A percentile compares a stretch with the other conserved stretches of the same genome.
phyloP scores from a whole-genome alignment of 2,888 invertebrate species.

The Aelia acuminata region DNA sequence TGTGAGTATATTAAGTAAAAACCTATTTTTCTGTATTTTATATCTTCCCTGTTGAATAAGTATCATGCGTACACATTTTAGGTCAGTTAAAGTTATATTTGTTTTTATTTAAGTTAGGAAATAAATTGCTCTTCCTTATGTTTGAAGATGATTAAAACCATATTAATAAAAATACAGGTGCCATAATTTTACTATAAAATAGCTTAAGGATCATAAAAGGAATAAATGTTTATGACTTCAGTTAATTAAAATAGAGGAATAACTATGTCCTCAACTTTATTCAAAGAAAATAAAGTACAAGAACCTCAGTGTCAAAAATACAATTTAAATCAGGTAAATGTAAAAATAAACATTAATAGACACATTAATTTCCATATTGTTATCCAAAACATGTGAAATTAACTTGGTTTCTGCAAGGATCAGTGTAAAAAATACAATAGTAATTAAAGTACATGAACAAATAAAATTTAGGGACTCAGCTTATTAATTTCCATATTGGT shows the following conservation, averaged over 20 bases:
- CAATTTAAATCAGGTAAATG: background rate
- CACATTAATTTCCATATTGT: slow-evolving; percentile 72
- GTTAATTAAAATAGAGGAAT: slow-evolving; percentile 10
- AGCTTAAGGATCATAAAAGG: background rate
- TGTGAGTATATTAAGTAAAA: too few relatives aligned
- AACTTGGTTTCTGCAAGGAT: too few relatives aligned
- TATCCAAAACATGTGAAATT: slow-evolving; percentile 84
- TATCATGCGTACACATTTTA: background rate
- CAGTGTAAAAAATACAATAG: slow-evolving; percentile 65
- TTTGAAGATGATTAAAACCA: too few relatives aligned
- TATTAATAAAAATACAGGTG: too few relatives aligned
- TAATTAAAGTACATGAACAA: background rate
- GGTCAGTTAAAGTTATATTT: background rate
- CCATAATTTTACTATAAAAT: too few relatives aligned
- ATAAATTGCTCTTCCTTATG: too few relatives aligned
- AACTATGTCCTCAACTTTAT: background rate
- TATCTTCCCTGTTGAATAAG: too few relatives aligned
- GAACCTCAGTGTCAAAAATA: background rate
- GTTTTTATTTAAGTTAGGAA: too few relatives aligned
- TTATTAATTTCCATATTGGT: slow-evolving; percentile 74
- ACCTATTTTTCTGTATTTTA: too few relatives aligned
- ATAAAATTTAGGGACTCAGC: slow-evolving; percentile 31
- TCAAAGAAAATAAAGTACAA: background rate
- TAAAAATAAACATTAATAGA: slow-evolving; percentile 36
- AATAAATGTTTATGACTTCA: background rate